A percentile compares a stretch with the other conserved stretches of the same genome.
Conservation (phyloP, 1,140 invertebrate genomes). For the Camponotus vicinus region DNA sequence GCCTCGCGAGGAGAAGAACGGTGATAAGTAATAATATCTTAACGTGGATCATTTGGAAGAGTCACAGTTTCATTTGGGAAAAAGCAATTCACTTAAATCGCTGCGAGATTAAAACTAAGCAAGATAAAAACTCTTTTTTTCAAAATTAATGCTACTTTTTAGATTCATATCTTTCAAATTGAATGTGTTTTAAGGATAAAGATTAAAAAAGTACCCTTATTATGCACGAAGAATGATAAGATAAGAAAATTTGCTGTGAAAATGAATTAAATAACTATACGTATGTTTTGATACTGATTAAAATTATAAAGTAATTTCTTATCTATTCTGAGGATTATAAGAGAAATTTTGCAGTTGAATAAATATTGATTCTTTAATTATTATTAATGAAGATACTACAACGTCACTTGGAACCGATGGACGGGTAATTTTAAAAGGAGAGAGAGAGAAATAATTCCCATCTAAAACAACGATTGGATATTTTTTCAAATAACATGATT, state of each 20-base stretch:
- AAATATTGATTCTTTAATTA: background rate
- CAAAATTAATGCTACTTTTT: background rate
- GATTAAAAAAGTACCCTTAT: background rate
- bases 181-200: background rate
- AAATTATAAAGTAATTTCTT: background rate
- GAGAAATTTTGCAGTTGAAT: background rate
- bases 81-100: slow-evolving; percentile 30
- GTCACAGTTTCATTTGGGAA: slow-evolving; percentile 5
- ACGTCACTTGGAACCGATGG: background rate
- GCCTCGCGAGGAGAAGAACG: background rate
- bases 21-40: slow-evolving; percentile 8
- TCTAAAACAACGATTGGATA: background rate
- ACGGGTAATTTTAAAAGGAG: background rate
- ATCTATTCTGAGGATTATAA: background rate
- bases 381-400: background rate
- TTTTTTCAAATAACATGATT: background rate
- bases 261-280: no score
- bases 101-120: background rate
- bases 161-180: background rate
- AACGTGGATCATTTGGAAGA: background rate
- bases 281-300: background rate
- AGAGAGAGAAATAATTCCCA: background rate
- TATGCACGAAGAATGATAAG: background rate
- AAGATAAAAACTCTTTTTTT: background rate
- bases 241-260: background rate